These are phyloP conservation scores for Cosmorhoe ocellata DNA, from an alignment of 2,888 invertebrate species.

Conservation along the genomic window DNA sequence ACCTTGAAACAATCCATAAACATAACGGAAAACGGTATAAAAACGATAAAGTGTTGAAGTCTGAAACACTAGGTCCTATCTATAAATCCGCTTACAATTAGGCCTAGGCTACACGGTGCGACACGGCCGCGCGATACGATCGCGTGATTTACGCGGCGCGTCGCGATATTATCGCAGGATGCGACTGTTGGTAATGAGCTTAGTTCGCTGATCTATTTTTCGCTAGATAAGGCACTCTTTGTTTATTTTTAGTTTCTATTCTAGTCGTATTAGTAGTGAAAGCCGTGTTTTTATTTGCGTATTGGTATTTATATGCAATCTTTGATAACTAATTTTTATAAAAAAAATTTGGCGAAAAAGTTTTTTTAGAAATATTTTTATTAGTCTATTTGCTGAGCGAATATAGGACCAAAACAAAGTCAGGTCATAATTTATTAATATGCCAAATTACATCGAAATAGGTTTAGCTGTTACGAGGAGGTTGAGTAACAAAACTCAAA, in stretches of 20 bases:
- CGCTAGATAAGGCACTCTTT: conserved; percentile 15
- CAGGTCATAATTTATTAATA: no score
- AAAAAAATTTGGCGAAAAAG: no score
- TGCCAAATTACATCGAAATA: no score
- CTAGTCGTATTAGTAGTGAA: no score
- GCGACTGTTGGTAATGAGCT: conserved; percentile 63
- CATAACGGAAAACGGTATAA: conserved; percentile 6
- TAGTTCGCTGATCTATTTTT: conserved; percentile 36
- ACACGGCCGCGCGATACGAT: conserved; percentile 59
- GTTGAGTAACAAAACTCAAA: no score
- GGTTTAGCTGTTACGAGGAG: no score
- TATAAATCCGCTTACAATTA: conserved; percentile 62
- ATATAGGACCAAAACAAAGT: no score
- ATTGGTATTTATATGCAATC: no score
- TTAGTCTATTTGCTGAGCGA: no score
- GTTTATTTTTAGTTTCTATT: not conserved
- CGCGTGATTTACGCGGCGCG: conserved; percentile 67
- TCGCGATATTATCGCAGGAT: conserved; percentile 55
- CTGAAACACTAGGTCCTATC: conserved; percentile 28
- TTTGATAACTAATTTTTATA: no score
- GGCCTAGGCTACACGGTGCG: conserved; percentile 62
- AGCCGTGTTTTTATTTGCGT: no score
- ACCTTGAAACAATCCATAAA: not conserved
- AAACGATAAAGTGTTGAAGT: conserved; percentile 12
- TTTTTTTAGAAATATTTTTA: no score